These are phyloP conservation scores for Penaeus monodon DNA, from an alignment of 2,888 invertebrate species.

Conservation along the genomic window DNA sequence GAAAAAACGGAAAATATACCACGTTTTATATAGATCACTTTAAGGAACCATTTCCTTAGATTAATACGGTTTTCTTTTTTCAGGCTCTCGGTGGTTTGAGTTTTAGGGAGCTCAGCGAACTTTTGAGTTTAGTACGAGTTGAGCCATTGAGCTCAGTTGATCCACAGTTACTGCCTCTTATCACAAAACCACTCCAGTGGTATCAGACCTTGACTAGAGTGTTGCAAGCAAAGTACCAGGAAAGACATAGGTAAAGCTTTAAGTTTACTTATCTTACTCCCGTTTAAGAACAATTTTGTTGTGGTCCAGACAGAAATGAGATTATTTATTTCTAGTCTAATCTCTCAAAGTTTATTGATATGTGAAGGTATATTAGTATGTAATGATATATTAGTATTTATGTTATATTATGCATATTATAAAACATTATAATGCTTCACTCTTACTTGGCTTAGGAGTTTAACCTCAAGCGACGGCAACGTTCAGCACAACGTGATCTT, in stretches of 20 bases:
- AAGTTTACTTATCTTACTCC: not conserved
- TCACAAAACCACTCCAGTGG: conserved; percentile 77
- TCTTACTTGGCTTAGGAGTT: conserved; percentile 70
- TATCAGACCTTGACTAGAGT: conserved; percentile 77
- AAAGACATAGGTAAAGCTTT: conserved; percentile 69
- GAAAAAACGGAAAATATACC: not conserved
- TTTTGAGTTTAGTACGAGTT: conserved; percentile 75
- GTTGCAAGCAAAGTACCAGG: conserved; percentile 75
- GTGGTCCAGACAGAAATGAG: not conserved
- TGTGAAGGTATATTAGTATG: too few relatives aligned
- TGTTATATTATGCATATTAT: too few relatives aligned
- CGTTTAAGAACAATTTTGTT: not conserved
- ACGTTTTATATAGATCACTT: not conserved
- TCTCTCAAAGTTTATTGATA: too few relatives aligned
- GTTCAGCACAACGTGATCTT: conserved; percentile 77
- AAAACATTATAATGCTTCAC: too few relatives aligned
- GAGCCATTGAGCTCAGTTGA: conserved; percentile 76
- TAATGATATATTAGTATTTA: too few relatives aligned
- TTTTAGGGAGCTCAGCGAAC: conserved; percentile 77
- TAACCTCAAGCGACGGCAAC: conserved; percentile 75
- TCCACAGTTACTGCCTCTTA: conserved; percentile 74
- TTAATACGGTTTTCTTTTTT: not conserved
- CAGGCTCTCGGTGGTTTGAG: conserved; percentile 70
- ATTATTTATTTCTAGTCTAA: not conserved
- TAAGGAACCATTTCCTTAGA: not conserved